Base-by-base conservation (phyloP, 2,113 vertebrate species). In the Xyrauchen texanus region DNA sequence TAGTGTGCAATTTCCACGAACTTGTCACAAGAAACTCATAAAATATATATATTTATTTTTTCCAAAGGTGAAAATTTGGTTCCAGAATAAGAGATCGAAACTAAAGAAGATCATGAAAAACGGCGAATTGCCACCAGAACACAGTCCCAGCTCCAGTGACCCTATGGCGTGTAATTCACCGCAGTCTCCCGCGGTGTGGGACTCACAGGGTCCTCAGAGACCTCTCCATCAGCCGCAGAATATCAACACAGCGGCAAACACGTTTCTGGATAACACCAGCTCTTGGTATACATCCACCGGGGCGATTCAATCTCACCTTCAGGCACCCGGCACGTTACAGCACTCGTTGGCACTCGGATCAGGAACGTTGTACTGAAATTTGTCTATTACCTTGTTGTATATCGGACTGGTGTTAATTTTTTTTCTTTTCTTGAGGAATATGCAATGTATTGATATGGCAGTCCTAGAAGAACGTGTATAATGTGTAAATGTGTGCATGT, bases 101-200 rank as follows among this genome's bases (percentile, higher is more conserved):
- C 95, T 99, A 91, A 99, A 99, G 95, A 99, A 99, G 93, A 98
- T 99, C 69, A 98, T 99, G 95, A 99, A 99, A 89, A 99, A 96
- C 81, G 98, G 98, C 61, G 98, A 99, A 88, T 93, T 98, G 90
- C 96, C 96, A 0, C 96, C 98, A 6, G 97, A 99, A 82, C 97
- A 98, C 94, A 99, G 98, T 77, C 98, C 98, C 80, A 99, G 98
- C 88, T 98, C 97, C 91, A 99, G 98, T 87, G 98, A 99, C 91
- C 97, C 96, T 21, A 98, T 99, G 98, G 97, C 96, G 68, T 99
- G 98, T 92, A 99, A 99, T 86, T 99, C 98, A 10, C 98, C 98
- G 13, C 97, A 98, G 88, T 99, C 98, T 80, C 98, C 98, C n/a
- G 96, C 95, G 15, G 95, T 99, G 15, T 99, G 98, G 98, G 98